These are phyloP conservation scores for Diadophis punctatus DNA, from an alignment of 2,113 vertebrate species.

Conservation along the genomic window DNA sequence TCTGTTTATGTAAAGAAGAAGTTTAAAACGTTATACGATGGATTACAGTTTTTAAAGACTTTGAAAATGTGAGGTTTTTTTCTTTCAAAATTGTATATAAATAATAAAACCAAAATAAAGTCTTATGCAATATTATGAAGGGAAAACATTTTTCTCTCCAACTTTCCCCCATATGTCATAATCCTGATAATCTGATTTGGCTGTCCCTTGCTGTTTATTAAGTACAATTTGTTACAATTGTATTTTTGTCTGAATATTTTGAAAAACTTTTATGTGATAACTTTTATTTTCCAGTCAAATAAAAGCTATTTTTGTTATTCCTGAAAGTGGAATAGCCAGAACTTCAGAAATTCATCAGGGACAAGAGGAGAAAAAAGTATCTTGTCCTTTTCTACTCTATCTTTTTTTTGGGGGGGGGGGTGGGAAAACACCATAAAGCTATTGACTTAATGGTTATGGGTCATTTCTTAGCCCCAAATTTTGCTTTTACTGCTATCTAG, in stretches of 20 bases:
- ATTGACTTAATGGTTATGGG: background rate
- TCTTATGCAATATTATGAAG: conserved; percentile 18
- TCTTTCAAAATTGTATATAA: background rate
- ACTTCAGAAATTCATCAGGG: background rate
- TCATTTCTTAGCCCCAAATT: background rate
- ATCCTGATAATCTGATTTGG: conserved; percentile 11
- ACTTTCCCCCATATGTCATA: background rate
- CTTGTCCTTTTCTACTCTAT: no score
- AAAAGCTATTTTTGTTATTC: background rate
- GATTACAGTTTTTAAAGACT: conserved; percentile 5
- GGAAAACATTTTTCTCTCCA: background rate
- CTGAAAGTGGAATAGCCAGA: background rate
- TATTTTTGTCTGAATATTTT: conserved; percentile 8
- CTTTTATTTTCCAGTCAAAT: background rate
- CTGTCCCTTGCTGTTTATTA: background rate
- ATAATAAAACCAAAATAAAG: background rate
- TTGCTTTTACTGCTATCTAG: background rate
- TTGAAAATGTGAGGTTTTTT: conserved; percentile 7
- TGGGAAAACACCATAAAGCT: background rate
- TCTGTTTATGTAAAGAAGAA: conserved; percentile 5
- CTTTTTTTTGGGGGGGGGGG: background rate
- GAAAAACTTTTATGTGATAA: conserved; percentile 5
- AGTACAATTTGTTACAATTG: background rate
- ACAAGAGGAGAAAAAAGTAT: no score
- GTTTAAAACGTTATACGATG: background rate